Base-by-base conservation (phyloP, 92 coral and sea anemone species). In the Pocillopora meandrina region DNA sequence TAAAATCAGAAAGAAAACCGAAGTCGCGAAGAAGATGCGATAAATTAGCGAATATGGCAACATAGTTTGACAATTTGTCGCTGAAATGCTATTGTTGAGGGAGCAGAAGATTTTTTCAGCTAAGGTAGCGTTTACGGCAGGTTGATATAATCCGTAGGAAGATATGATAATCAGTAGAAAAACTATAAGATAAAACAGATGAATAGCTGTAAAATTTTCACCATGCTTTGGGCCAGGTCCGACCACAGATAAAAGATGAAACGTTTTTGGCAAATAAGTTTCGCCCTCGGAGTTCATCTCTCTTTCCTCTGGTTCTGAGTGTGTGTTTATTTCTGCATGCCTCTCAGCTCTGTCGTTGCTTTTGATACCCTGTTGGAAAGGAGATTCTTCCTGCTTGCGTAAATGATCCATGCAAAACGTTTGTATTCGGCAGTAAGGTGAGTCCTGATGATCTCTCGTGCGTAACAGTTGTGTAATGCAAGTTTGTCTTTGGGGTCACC, bases 1-100 rank as follows among this genome's bases (percentile, higher is more conserved):
- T 72, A 94, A 68, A 33, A 92, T 35, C 15, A 87, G 67, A 77
- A 90, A 90, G 76, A 94, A 92, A 31, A 75, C 70, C 19, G 98
- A 86, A 47, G 72, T 76, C 0, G 85, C 88, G 14, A 90, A 77
- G 9, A 84, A 89, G 57, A 85, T 85, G 65, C 98, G 74, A 71
- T 87, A 91, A 23, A 89, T 87, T n/a, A 69, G 65, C 81, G 69
- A 82, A 74, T 82, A 86, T 13, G 81, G 92, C 7, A 70, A 64
- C 73, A 86, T 84, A 8, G 47, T 42, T 68, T 75, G 68, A 31
- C 88, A 84, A 67, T 76, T 75, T 12, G 5, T 10, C 12, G 36
- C 33, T 34, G 36, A 57, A 35, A 49, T 77, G 57, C 20, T 23
- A 18, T 84, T 84, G 16, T 35, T 17, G 17, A 68, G 8, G 15